Evolutionary conservation across 2,113 vertebrate genomes (phyloP), one percentile per base, ranked within the genome.

Genomic region (Mus musculus): DNA sequence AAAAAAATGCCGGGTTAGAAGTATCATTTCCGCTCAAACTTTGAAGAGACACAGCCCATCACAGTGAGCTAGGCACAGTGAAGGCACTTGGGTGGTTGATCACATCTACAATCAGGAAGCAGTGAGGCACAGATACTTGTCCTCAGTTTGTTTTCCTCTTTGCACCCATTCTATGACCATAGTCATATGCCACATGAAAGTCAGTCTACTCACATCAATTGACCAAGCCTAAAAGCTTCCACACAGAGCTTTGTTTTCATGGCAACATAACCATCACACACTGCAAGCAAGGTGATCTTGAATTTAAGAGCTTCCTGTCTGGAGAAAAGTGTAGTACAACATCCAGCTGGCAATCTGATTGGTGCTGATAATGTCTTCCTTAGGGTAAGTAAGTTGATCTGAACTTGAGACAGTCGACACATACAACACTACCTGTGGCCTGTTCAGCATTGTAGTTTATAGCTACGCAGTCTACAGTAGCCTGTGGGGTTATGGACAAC

Each of bases 291-390:
- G 36, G 36, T 72, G 71, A 49, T 24, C 46, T 30, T 78, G 11
- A 2, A 30, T 30, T 54, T 19, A 28, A 33, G 30, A 36, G 8
- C 5, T 20, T 49, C 42, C 63, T 52, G 30, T 3, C 30, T 46
- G 28, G 0, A 86, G 1, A 28, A 67, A 7, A 7, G 42, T 0
- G 9, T 11, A 12, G 2, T 46, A 67, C 8, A 6, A 22, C n/a
- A 3, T 2, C 24, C 59, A 65, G 7, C 9, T 19, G 14, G 65
- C 26, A 63, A 46, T 65, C 63, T 30, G 26, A 2, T 85, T 46
- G 6, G 82, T 85, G 61, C 4, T 1, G 0, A 46, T 84, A 39
- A 42, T 11, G 7, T 19, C 61, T 78, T 78, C 52, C 16, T 26
- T 59, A 49, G 24, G 28, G 20, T 59, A 36, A 36, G 30, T 72